phyloP scores from a whole-genome alignment of 1,140 invertebrate species.

The Bombus cullumanus region DNA sequence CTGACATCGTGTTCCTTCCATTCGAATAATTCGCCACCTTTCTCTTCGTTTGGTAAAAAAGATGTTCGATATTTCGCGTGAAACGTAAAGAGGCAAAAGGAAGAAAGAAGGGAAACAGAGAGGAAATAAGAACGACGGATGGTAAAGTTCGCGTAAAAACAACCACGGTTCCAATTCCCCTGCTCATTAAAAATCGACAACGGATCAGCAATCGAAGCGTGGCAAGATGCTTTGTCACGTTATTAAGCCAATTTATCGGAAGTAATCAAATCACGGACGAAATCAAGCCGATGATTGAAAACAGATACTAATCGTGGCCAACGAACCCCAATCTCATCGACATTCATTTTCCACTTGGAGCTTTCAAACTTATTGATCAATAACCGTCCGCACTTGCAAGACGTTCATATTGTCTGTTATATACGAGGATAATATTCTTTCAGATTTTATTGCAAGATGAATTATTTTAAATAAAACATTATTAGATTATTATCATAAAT shows the following conservation, averaged over 20 bases:
- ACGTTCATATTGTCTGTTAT: too few species aligned
- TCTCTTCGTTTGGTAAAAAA: too few species aligned
- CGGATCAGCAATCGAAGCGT: constrained; percentile 1
- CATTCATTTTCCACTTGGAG: neutral
- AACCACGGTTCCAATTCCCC: neutral
- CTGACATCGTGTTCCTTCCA: too few species aligned
- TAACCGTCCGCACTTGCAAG: neutral
- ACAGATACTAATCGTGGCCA: neutral
- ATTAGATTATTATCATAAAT: too few species aligned
- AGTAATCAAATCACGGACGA: constrained; percentile 25
- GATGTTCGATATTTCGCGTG: too few species aligned
- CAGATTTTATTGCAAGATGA: too few species aligned
- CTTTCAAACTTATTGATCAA: neutral
- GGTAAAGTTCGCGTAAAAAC: neutral
- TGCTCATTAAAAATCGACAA: neutral
- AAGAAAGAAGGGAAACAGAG: neutral
- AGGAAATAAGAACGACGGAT: neutral
- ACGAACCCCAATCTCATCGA: neutral
- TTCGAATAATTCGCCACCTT: too few species aligned
- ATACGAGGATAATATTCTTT: too few species aligned
- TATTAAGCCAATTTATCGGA: constrained; percentile 13
- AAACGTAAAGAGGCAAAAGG: neutral
- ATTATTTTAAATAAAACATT: too few species aligned
- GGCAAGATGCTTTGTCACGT: neutral
- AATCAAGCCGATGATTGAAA: constrained; percentile 20